Evolutionary conservation across 2,888 invertebrate genomes (phyloP).

Genomic region (Polyommatus icarus): DNA sequence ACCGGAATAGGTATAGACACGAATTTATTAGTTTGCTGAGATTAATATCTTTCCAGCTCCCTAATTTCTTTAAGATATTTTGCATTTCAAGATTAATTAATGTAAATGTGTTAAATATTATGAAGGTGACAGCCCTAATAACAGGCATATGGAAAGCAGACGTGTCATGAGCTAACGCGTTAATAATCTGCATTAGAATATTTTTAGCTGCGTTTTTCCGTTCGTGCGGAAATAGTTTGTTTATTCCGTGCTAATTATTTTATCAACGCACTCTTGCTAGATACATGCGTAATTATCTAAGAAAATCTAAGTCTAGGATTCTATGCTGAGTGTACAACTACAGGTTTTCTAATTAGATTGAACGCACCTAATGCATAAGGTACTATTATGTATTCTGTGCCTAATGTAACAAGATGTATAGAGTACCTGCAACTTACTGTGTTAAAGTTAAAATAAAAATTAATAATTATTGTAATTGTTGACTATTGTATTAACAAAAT

Average conservation of each 20-base stretch:
- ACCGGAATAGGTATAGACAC: too few relatives aligned
- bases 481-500: too few relatives aligned
- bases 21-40: too few relatives aligned
- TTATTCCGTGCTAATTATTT: constrained; percentile 26
- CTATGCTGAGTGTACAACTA: background rate
- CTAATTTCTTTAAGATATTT: background rate
- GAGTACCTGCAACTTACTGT: too few relatives aligned
- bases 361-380: too few relatives aligned
- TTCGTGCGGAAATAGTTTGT: constrained; percentile 21
- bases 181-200: constrained; percentile 23
- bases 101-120: background rate
- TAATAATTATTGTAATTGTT: too few relatives aligned
- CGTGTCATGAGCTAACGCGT: constrained; percentile 22
- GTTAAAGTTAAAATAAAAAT: too few relatives aligned
- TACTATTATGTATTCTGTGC: too few relatives aligned
- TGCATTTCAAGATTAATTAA: background rate
- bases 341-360: background rate
- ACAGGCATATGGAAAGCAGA: constrained; percentile 24
- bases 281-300: constrained; percentile 10
- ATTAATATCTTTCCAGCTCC: too few relatives aligned
- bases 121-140: background rate
- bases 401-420: too few relatives aligned
- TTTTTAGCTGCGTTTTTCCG: constrained; percentile 22
- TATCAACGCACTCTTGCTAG: background rate
- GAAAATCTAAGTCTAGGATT: background rate